Evolutionary conservation across 2,888 invertebrate genomes (phyloP), one percentile per base, ranked within the genome.

Genomic region (Pilophorus perplexus): DNA sequence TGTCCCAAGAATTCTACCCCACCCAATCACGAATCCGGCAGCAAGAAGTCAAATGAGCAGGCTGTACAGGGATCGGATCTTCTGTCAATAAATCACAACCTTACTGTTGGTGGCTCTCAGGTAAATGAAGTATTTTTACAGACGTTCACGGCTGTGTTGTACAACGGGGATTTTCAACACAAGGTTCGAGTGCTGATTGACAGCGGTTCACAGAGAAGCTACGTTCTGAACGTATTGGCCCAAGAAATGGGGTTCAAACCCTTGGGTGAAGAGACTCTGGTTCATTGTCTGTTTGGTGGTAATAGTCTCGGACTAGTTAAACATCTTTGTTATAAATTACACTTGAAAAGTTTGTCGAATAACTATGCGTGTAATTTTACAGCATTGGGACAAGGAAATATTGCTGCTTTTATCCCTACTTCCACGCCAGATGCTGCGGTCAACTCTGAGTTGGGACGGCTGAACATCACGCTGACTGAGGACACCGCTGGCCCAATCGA

Each of bases 271-370:
- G 62, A 62, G 20, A 27, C 8, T n/a, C n/a, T 62, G 10, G 33
- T 48, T 6, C 62, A 62, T 55, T 48, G 14, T 14, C 44, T 62
- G n/a, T 62, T 62, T 62, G 62, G 62, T 27, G 50, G 62, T 1
- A 22, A 20, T 27, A 46, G 18, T 14, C 18, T 18, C 6, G 16
- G n/a, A 23, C 28, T 14, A 25, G 27, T 16, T 1, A 42, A 62
- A 14, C 27, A 20, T 57, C 18, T 12, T 14, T 8, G 16, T 16
- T 62, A 52, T 18, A 25, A 57, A 18, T 12, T 50, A 16, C 20
- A 22, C n/a, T n/a, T 62, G 27, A 2, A 8, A 20, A 25, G 20
- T 62, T 27, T 62, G 18, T 14, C 40, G 8, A 40, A 23, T 12
- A 27, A 25, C 8, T 23, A 27, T 16, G 20, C 14, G 12, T 57